phyloP scores from a whole-genome alignment of 2,888 invertebrate genomes.

The Acutogordius australiensis region DNA sequence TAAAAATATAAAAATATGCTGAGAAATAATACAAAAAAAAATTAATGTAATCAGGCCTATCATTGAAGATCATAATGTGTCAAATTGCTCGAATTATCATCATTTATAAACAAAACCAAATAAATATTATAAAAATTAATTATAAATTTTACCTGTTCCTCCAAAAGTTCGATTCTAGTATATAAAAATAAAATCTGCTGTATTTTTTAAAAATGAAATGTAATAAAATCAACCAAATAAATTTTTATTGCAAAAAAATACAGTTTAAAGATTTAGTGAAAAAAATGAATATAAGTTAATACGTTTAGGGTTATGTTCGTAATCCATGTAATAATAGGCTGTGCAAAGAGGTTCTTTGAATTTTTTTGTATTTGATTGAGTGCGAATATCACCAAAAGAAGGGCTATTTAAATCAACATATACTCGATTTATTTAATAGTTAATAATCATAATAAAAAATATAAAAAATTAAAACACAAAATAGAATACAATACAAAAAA shows the following conservation, averaged over 20 bases:
- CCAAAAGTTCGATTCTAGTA: conserved; percentile 70
- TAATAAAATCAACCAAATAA: too few species aligned
- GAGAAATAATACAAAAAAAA: too few species aligned
- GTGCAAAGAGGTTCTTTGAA: conserved; percentile 58
- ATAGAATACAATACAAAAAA: too few species aligned
- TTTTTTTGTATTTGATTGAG: conserved; percentile 48
- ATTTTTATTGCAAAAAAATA: too few species aligned
- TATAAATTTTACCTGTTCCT: conserved; percentile 35
- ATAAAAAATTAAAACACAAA: too few species aligned
- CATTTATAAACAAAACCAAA: neutral
- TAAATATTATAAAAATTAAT: too few species aligned
- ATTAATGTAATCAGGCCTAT: neutral
- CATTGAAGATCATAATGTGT: neutral
- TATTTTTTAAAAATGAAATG: too few species aligned
- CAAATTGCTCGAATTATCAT: neutral
- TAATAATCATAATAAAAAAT: too few species aligned
- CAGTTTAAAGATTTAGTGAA: too few species aligned
- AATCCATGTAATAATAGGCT: conserved; percentile 75
- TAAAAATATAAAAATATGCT: too few species aligned
- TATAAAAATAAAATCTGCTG: neutral
- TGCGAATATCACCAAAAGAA: conserved; percentile 28
- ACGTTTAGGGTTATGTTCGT: conserved; percentile 73
- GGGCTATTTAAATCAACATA: neutral
- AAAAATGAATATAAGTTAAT: too few species aligned
- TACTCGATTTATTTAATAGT: neutral